These are phyloP conservation scores for Drosophila bunnanda DNA, from an alignment of 2,888 invertebrate genomes.

Conservation along the genomic window DNA sequence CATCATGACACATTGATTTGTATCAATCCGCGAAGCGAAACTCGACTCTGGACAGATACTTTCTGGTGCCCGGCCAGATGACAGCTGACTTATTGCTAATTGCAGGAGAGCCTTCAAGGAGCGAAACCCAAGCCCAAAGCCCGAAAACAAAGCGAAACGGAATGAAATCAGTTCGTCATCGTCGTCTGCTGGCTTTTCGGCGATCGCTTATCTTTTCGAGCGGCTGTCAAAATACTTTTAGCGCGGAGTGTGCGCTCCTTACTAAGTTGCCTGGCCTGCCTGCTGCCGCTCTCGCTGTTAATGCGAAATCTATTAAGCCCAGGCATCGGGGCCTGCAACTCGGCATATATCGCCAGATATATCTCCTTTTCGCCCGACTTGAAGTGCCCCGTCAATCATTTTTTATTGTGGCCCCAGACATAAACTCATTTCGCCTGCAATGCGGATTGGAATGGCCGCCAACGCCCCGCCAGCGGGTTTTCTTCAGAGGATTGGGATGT, in stretches of 20 bases:
- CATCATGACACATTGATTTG: constrained; percentile 70
- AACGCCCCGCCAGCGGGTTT: constrained; percentile 58
- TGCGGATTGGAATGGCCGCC: constrained; percentile 53
- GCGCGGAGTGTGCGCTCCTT: constrained; percentile 55
- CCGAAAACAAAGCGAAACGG: constrained; percentile 27
- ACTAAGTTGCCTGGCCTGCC: constrained; percentile 46
- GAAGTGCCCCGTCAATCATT: constrained; percentile 79
- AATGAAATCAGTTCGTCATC: constrained; percentile 75
- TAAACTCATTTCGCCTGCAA: constrained; percentile 78
- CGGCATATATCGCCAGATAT: constrained; percentile 32
- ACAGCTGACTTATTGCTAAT: constrained; percentile 81
- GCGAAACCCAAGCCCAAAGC: constrained; percentile 16
- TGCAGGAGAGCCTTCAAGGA: constrained; percentile 54
- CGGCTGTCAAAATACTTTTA: constrained; percentile 79
- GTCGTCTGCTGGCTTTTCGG: constrained; percentile 39
- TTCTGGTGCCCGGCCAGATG: constrained; percentile 51
- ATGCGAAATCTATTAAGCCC: constrained; percentile 79
- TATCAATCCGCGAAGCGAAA: constrained; percentile 65
- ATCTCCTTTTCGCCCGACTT: constrained; percentile 44
- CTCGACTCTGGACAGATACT: constrained; percentile 53
- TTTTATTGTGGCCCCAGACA: constrained; percentile 78
- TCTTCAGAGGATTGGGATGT: constrained; percentile 22
- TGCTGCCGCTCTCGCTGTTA: constrained; percentile 52
- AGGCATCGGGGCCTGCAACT: constrained; percentile 8
- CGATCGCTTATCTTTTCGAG: constrained; percentile 70